Evolutionary conservation across 23 tunicate species (phyloP).

Genomic region (Halocynthia roretzi): DNA sequence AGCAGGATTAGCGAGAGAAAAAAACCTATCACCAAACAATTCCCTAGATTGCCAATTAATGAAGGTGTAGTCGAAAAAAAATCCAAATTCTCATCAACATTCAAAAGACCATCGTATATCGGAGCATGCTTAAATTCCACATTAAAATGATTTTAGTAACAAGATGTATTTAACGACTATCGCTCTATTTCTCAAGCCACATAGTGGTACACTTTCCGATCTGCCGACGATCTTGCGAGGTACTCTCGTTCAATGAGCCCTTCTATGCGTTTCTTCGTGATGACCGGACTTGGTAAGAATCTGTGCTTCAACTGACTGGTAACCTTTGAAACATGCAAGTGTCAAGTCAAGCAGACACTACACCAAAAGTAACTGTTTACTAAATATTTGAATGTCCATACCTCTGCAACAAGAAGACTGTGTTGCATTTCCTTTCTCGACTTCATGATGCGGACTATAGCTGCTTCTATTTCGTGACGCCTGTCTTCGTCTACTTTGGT

Average conservation of each 20-base stretch:
- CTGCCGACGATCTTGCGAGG: conserved; percentile 64
- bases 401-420: conserved; percentile 92
- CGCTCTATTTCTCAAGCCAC: conserved; percentile 46
- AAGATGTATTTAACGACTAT: too few species aligned
- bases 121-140: too few species aligned
- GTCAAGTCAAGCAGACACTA: neutral
- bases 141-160: too few species aligned
- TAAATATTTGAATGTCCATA: conserved; percentile 10
- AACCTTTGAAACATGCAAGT: conserved; percentile 37
- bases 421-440: conserved; percentile 94
- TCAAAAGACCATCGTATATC: too few species aligned
- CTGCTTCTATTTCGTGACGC: conserved; percentile 99
- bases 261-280: conserved; percentile 95
- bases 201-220: conserved; percentile 93
- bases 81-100: too few species aligned
- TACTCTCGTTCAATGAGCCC: conserved; percentile 96
- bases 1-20: too few species aligned
- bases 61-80: too few species aligned
- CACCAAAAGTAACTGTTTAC: neutral
- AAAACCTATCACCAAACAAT: too few species aligned
- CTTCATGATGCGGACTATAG: conserved; percentile 99
- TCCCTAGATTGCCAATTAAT: too few species aligned
- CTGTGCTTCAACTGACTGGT: conserved; percentile 71
- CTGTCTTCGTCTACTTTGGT: conserved; percentile 97
- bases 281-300: conserved; percentile 84